Evolutionary conservation across 2,797 vertebrate genomes (phyloP), one percentile per base, ranked within the genome.

Genomic region (Tangara arthus): DNA sequence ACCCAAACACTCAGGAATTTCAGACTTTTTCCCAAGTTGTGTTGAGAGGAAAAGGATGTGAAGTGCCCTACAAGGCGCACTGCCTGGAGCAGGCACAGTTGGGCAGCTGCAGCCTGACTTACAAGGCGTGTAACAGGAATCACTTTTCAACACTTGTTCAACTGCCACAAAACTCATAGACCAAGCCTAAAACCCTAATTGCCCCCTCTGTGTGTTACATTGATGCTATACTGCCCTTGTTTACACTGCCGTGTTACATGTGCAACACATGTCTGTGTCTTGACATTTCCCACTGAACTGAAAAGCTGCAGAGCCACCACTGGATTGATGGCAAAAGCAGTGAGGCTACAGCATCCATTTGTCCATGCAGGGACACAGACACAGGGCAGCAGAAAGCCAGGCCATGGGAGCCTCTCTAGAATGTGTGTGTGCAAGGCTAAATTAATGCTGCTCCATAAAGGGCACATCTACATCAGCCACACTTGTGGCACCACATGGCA

Each of bases 231-330:
- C 6, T 55, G 52, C 14, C 39, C 34, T 57, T 70, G 18, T 39
- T 72, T 24, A 76, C 34, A n/a, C 46, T 19, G 37, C 1, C 46
- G 34, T 76, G 20, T 53, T 59, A 57, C 66, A 78, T 7, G 3
- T 5, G 3, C 6, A 14, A 60, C 32, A 72, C 0, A 0, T 0
- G 0, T 42, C 39, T 0, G 1, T 5, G 17, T 76, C 64, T 27
- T 42, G 8, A 5, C 20, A 8, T 19, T 47, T 80, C 32, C 53
- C 42, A 44, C 9, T 55, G 47, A 91, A 49, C 42, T 79, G 53
- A 79, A 81, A 69, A 64, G 55, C 70, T 46, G 70, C 0, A 60
- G 35, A 61, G 32, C 5, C 50, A 35, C 16, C n/a, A 3, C 28
- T n/a, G 41, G 15, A 35, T n/a, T 77, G 61, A 49, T 3, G 52